phyloP scores from a whole-genome alignment of 2,888 invertebrate genomes.

The Cheilosia urbana region DNA sequence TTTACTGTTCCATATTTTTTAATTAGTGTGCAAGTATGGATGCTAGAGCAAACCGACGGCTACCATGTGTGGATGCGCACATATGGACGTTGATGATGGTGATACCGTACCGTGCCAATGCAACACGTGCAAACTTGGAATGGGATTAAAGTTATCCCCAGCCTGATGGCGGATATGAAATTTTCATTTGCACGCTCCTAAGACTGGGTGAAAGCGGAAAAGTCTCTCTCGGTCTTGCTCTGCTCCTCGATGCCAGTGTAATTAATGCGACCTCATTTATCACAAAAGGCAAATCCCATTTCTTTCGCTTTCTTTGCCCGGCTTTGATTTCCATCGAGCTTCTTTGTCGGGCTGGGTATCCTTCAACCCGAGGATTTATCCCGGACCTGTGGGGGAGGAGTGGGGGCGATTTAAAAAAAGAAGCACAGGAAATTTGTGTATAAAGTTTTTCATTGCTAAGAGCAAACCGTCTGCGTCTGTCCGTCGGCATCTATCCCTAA shows the following conservation, averaged over 20 bases:
- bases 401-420: background rate
- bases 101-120: constrained; percentile 29
- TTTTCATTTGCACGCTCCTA: constrained; percentile 47
- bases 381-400: background rate
- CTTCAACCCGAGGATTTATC: constrained; percentile 42
- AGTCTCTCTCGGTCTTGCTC: constrained; percentile 13
- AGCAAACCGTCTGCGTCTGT: constrained; percentile 41
- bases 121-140: constrained; percentile 67
- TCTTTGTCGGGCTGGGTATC: constrained; percentile 34
- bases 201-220: constrained; percentile 39
- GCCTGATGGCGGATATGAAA: constrained; percentile 16
- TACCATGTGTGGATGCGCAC: constrained; percentile 17
- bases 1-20: constrained; percentile 68
- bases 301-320: constrained; percentile 49
- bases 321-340: constrained; percentile 66
- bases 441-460: constrained; percentile 47
- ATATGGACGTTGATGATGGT: constrained; percentile 11
- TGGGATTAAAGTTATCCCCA: constrained; percentile 56
- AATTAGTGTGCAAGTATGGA: constrained; percentile 53
- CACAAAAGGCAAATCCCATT: constrained; percentile 69
- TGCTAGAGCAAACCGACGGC: background rate
- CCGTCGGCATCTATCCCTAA: constrained; percentile 18
- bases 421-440: background rate
- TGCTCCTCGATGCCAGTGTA: constrained; percentile 16
- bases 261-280: constrained; percentile 74